Evolutionary conservation across 1,140 invertebrate genomes (phyloP).

Genomic region (Bilobella aurantiaca): DNA sequence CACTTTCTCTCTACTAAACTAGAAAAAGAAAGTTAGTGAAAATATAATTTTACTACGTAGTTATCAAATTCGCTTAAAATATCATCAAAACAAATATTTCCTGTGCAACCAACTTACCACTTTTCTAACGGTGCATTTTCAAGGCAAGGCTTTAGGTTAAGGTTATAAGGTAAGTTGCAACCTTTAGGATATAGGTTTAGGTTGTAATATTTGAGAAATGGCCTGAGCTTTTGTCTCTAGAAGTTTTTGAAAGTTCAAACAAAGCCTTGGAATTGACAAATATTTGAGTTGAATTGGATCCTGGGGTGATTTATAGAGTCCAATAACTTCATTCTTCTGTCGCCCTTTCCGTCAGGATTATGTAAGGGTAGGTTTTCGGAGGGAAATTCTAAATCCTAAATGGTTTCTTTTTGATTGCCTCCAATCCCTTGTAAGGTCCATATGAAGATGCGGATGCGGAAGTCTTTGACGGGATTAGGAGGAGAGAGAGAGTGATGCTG

Average conservation of each 20-base stretch:
- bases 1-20: no score
- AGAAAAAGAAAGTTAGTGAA: no score
- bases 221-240: not conserved
- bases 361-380: not conserved
- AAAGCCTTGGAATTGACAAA: not conserved
- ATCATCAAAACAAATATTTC: no score
- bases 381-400: conserved; percentile 2
- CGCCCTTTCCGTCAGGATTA: not conserved
- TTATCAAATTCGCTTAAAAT: no score
- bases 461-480: conserved; percentile 2
- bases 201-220: no score
- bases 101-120: no score
- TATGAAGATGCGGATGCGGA: not conserved
- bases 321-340: not conserved
- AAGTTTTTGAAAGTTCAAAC: no score
- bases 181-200: no score
- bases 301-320: not conserved
- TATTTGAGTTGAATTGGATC: not conserved
- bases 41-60: no score
- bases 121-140: no score
- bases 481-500: not conserved
- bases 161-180: no score
- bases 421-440: not conserved
- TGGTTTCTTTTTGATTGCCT: conserved; percentile 5
- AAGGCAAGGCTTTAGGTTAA: no score